Base-by-base conservation (phyloP, 2,797 vertebrate species). In the Hyperoplus immaculatus region DNA sequence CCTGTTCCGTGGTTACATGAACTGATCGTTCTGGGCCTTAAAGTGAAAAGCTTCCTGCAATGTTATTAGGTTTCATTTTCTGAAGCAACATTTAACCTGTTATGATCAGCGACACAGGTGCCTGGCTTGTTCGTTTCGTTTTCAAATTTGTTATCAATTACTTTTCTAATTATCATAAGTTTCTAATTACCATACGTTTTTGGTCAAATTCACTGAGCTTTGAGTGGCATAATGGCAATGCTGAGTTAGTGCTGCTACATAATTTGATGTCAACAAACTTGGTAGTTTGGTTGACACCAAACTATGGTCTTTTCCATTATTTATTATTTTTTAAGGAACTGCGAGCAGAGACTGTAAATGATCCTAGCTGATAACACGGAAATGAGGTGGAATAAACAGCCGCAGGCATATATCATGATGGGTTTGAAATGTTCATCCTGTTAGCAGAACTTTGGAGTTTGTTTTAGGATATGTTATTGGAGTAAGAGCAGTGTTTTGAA, bases 41-140 rank as follows among this genome's bases (percentile, higher is more conserved):
- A 73, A 71, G 38, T 58, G 7, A 70, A 73, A 9, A 65, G 49
- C 76, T 75, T 72, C 47, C 41, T 59, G 8, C 6, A 1, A 4
- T 66, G 21, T 72, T 56, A 11, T 15, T 67, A 4, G 60, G 78
- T 88, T 80, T 83, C 63, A 21, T 86, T 87, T 86, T 75, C 62
- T 42, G 5, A 42, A 41, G n/a, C 60, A 63, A 74, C 61, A 11
- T 45, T 14, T 18, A 18, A 1, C 2, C 7, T 51, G 16, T 1
- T 21, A 16, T 13, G 3, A 56, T 10, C 16, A 41, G 6, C 14
- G 15, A 11, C 12, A 3, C 4, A 72, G 18, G 29, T 18, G 5
- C 2, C 1, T 42, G 1, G 1, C 9, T 16, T 56, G 16, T 68
- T 42, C 6, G 59, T 81, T 89, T 81, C 18, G 5, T 46, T 76